Conservation (phyloP, 2,113 vertebrate species). For the Dicrurus megarhynchus region DNA sequence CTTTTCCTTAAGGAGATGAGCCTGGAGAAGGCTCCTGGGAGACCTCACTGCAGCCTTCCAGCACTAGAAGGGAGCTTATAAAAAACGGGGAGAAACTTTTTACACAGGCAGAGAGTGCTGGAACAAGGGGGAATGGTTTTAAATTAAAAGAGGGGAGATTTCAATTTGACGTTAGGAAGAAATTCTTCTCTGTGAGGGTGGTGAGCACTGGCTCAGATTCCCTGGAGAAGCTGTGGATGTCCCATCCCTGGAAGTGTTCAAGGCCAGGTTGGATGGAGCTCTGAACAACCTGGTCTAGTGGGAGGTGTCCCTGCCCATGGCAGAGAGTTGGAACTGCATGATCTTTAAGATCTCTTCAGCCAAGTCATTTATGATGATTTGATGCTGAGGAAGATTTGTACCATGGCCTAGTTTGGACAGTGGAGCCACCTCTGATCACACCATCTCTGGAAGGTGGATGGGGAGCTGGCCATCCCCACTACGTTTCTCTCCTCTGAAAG, state of each 20-base stretch:
- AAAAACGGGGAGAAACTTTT: background rate
- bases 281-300: background rate
- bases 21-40: background rate
- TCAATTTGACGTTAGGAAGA: background rate
- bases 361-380: background rate
- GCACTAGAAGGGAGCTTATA: background rate
- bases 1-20: background rate
- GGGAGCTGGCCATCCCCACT: background rate
- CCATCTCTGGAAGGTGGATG: background rate
- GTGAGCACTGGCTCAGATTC: background rate
- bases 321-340: no score
- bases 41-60: background rate
- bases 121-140: background rate
- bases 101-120: background rate
- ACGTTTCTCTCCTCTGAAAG: rapidly evolving
- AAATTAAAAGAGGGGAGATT: background rate
- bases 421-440: background rate
- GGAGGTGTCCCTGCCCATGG: background rate
- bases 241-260: no score
- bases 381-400: background rate
- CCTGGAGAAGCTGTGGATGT: background rate
- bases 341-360: background rate
- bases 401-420: background rate
- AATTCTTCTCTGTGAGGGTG: background rate
- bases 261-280: background rate